A percentile compares a stretch with the other conserved stretches of the same genome.
Conservation (phyloP, 2,797 vertebrate genomes). For the Anomalospiza imberbis region DNA sequence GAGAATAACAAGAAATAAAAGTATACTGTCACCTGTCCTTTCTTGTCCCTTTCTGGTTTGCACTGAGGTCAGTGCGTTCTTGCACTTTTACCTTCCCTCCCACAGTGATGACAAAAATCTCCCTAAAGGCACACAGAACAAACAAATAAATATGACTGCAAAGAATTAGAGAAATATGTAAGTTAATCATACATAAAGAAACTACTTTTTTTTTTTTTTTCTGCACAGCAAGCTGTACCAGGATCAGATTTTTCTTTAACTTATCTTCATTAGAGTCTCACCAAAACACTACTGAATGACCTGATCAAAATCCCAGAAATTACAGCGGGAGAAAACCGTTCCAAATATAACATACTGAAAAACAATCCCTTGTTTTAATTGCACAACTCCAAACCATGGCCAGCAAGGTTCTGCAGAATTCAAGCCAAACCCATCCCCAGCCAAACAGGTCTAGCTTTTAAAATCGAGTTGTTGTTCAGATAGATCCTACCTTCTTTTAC, state of each 20-base stretch:
- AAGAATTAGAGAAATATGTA: background rate
- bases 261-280: background rate
- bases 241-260: background rate
- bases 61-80: background rate
- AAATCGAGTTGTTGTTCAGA: slow-evolving; percentile 25
- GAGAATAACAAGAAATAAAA: background rate
- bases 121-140: background rate
- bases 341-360: background rate
- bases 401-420: background rate
- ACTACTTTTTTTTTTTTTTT: background rate
- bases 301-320: background rate
- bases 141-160: background rate
- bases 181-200: background rate
- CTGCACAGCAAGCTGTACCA: background rate
- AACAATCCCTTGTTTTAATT: background rate
- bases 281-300: background rate
- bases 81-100: background rate
- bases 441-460: background rate
- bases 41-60: background rate
- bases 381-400: background rate
- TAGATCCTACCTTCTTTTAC: slow-evolving; percentile 27
- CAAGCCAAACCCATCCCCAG: slow-evolving; percentile 22
- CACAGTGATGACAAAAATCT: background rate
- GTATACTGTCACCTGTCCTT: background rate
- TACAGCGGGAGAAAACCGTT: background rate